These are phyloP conservation scores for Xestia ashworthii DNA, from an alignment of 2,888 invertebrate species.

Conservation along the genomic window DNA sequence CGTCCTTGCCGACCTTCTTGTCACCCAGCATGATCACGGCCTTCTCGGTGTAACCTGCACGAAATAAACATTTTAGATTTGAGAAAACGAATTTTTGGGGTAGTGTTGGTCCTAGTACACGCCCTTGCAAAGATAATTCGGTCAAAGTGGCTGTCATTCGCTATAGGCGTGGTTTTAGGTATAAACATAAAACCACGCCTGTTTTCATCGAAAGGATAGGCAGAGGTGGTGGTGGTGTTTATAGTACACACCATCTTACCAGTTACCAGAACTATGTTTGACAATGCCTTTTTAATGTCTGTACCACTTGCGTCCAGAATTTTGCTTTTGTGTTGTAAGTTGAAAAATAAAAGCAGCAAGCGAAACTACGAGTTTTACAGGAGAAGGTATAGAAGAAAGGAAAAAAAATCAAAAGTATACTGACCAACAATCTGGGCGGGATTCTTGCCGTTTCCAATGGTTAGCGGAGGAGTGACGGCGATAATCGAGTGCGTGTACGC, in stretches of 20 bases:
- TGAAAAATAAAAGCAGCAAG: background rate
- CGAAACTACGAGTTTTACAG: background rate
- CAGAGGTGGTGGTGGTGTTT: background rate
- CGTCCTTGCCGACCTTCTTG: conserved; percentile 91
- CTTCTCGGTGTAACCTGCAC: conserved; percentile 90
- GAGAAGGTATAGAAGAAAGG: background rate
- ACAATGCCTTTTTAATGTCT: too few relatives aligned
- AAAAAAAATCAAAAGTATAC: conserved; percentile 56
- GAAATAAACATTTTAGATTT: background rate
- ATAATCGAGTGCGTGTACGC: conserved; percentile 92
- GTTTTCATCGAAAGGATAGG: background rate
- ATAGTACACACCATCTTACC: background rate
- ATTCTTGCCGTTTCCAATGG: conserved; percentile 89
- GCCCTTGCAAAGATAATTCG: background rate
- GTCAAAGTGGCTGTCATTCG: too few relatives aligned
- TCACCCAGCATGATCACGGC: conserved; percentile 92
- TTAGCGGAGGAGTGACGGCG: conserved; percentile 89
- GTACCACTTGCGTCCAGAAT: too few relatives aligned
- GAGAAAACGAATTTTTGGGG: background rate
- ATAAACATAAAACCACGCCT: background rate
- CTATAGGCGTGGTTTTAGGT: too few relatives aligned
- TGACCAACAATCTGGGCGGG: conserved; percentile 90
- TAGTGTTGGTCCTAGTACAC: background rate
- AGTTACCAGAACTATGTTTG: too few relatives aligned
- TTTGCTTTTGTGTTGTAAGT: background rate